These are phyloP conservation scores for Porites divaricata DNA, from an alignment of 92 coral and sea anemone genomes.

Conservation along the genomic window DNA sequence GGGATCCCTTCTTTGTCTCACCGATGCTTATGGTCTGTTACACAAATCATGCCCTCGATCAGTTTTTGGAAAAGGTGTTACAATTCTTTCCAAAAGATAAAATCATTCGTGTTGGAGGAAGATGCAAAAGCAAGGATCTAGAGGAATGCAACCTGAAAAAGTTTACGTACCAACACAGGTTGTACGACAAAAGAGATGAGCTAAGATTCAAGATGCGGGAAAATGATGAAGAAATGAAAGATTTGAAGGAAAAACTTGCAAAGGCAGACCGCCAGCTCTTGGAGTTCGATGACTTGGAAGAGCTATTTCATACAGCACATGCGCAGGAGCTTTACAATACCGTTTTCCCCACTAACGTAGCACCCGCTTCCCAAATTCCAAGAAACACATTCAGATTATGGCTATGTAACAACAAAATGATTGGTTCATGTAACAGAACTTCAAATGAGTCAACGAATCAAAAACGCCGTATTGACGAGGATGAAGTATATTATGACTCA, in stretches of 20 bases:
- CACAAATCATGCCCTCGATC: slow-evolving; percentile 84
- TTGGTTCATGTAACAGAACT: background rate
- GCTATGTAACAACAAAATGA: slow-evolving; percentile 15
- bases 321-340: slow-evolving; percentile 30
- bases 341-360: background rate
- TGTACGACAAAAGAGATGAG: background rate
- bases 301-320: slow-evolving; percentile 12
- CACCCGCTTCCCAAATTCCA: background rate
- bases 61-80: slow-evolving; percentile 74
- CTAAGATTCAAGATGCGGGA: background rate
- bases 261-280: background rate
- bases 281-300: slow-evolving; percentile 27
- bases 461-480: background rate
- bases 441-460: background rate
- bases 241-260: background rate
- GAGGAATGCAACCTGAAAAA: slow-evolving; percentile 44
- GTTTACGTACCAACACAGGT: slow-evolving; percentile 11
- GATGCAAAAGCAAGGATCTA: slow-evolving; percentile 69
- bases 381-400: slow-evolving; percentile 19
- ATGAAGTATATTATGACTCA: background rate
- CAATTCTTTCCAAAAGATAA: slow-evolving; percentile 39
- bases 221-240: slow-evolving; percentile 7
- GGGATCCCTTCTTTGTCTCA: slow-evolving; percentile 46
- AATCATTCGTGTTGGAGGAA: slow-evolving; percentile 74
- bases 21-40: slow-evolving; percentile 87